phyloP scores from a whole-genome alignment of 2,797 vertebrate genomes.

The Myotis vivesi region DNA sequence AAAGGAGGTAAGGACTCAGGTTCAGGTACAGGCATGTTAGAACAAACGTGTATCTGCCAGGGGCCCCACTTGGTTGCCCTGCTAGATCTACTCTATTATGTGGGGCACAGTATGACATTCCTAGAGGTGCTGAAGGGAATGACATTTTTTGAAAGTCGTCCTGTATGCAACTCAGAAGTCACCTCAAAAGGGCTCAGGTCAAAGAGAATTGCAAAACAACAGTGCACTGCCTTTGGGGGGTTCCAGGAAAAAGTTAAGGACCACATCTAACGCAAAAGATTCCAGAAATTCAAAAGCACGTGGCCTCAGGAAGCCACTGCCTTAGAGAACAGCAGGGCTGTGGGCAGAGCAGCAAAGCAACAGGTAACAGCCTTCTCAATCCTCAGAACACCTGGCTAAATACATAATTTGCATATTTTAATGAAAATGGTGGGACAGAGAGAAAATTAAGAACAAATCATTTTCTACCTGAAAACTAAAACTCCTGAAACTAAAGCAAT shows the following conservation, averaged over 20 bases:
- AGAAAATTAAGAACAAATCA: background rate
- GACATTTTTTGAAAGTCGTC: background rate
- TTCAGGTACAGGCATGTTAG: background rate
- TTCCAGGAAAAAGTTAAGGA: background rate
- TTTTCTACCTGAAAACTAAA: background rate
- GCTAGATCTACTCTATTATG: background rate
- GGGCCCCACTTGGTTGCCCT: background rate
- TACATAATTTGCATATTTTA: background rate
- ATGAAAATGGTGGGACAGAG: fast-evolving
- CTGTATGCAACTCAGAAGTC: background rate
- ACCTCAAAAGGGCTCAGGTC: background rate
- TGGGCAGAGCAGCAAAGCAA: background rate
- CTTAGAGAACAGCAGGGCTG: background rate
- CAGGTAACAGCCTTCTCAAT: too few relatives aligned
- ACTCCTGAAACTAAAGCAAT: background rate
- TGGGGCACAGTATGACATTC: background rate
- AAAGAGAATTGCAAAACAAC: background rate
- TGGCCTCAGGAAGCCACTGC: background rate
- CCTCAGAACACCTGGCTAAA: background rate
- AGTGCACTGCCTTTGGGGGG: background rate
- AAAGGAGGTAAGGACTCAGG: too few relatives aligned
- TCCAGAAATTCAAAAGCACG: background rate
- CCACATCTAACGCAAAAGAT: background rate
- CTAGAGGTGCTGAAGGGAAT: background rate
- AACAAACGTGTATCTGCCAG: too few relatives aligned